These are phyloP conservation scores for Callionymus lyra DNA, from an alignment of 2,113 vertebrate species.

Conservation along the genomic window DNA sequence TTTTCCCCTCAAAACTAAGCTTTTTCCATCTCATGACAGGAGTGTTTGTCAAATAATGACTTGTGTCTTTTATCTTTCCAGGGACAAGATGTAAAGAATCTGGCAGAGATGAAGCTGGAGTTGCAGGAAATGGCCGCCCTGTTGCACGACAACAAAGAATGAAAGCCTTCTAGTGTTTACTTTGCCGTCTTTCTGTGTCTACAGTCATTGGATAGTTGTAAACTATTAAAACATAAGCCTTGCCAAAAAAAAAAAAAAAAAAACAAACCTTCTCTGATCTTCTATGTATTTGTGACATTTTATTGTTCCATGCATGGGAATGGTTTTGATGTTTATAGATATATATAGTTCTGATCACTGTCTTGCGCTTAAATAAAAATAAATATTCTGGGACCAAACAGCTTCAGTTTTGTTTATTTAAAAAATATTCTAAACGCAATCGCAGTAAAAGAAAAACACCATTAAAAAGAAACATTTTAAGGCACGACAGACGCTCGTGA, in stretches of 20 bases:
- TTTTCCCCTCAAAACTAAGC: no score
- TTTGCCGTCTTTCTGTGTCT: conserved; percentile 11
- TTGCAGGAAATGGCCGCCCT: conserved; percentile 83
- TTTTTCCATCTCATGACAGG: no score
- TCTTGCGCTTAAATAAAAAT: conserved; percentile 74
- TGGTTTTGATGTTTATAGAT: conserved; percentile 45
- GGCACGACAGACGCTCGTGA: conserved; percentile 7
- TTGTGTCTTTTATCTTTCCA: conserved; percentile 30
- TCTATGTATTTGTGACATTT: conserved; percentile 56
- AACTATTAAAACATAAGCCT: conserved; percentile 15
- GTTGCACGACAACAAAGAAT: conserved; percentile 67
- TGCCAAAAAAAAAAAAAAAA: conserved; percentile 27
- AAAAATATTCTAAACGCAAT: not conserved
- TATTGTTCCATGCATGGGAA: conserved; percentile 73
- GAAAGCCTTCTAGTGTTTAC: not conserved
- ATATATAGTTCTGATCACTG: conserved; percentile 43
- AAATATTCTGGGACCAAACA: conserved; percentile 68
- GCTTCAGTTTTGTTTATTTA: not conserved
- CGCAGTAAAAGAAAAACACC: conserved; percentile 1
- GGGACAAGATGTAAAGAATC: conserved; percentile 82
- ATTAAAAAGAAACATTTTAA: conserved; percentile 18
- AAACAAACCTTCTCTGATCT: conserved; percentile 20
- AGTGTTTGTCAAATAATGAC: not conserved
- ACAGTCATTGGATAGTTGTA: conserved; percentile 19
- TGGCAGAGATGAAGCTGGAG: conserved; percentile 83